Base-by-base conservation (phyloP, 2,888 invertebrate genomes). In the Thera obeliscata region DNA sequence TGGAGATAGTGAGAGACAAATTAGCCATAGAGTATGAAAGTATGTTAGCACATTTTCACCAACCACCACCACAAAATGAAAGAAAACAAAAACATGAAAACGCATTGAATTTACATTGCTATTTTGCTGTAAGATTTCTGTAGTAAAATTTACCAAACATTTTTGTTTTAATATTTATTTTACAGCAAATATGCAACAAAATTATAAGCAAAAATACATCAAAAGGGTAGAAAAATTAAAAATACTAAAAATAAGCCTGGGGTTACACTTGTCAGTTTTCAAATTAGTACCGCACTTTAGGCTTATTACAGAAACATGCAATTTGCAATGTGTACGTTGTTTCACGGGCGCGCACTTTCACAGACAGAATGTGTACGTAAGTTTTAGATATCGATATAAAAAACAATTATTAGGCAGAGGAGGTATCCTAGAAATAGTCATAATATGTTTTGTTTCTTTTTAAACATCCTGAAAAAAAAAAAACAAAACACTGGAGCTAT, bases 11-110 rank as follows among this genome's bases (percentile, higher is more conserved):
- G 86, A 89, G 78, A 87, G 86, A 86, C 69, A 79, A 90, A 92
- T 91, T 91, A 93, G 93, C 93, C 93, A 93, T 93, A 93, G 93
- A 93, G 86, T 90, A 89, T 90, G 90, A 90, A 50, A 87, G 81
- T 86, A 89, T 90, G 93, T 93, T 93, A 93, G 92, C 93, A 93
- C 93, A 93, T 93, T 93, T 93, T 93, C 93, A 91, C 93, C 93
- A 93, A 93, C 93, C 93, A 93, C 89, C 93, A 93, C 92, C 92
- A 88, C 46, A 83, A 86, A 84, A 84, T 78, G 73, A 76, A 75
- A 78, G 67, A 74, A 74, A 74, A 74, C 67, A 76, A 69, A 70
- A 76, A 61, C 43, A 57, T 56, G 41, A 72, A 72, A 36, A 48
- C 61, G 49, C 58, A 36, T 58, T 70, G 46, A 57, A 59, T 55